Evolutionary conservation across 2,888 invertebrate genomes (phyloP), one percentile per base, ranked within the genome.

Genomic region (Cataglyphis rosenhaueri): DNA sequence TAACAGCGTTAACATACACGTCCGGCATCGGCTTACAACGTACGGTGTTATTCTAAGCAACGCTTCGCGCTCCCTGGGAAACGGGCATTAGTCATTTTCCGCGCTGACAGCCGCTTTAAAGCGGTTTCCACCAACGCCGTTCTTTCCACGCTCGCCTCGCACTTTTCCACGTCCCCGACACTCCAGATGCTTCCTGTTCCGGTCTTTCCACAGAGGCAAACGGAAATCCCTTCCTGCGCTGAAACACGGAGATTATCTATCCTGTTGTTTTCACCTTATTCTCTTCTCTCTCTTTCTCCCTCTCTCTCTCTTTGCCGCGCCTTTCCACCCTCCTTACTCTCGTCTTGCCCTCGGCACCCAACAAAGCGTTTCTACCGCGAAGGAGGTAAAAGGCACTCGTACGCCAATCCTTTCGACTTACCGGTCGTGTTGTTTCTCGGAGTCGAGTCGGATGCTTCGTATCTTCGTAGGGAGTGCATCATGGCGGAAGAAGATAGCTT

Each of bases 1-100:
- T 65, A 79, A 61, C 81, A 62, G 66, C 79, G 52, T 41, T 48
- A 70, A 44, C 84, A 57, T 73, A 74, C 59, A 64, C 64, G 64
- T 62, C 59, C 74, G 73, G 83, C 76, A 75, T 81, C 85, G 81
- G 84, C 84, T 87, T 86, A 78, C 83, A 81, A 83, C 66, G 70
- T 84, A 75, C 83, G 74, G 83, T 86, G 89, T 89, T 91, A 91
- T 90, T 90, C 86, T 90, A 90, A 90, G 87, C 90, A 81, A 86
- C 83, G 84, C 82, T 82, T 57, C 41, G 66, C 38, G 29, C 57
- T 66, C 59, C 74, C 74, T 64, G 84, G 84, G 86, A 89, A 86
- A 85, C 87, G 81, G 82, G 88, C 90, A 92, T 91, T 91, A 92
- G 92, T 92, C 90, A 92, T 92, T 91, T 92, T 92, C 87, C 87